phyloP scores from a whole-genome alignment of 1,140 invertebrate species.

The Drosophila pseudoananassae region DNA sequence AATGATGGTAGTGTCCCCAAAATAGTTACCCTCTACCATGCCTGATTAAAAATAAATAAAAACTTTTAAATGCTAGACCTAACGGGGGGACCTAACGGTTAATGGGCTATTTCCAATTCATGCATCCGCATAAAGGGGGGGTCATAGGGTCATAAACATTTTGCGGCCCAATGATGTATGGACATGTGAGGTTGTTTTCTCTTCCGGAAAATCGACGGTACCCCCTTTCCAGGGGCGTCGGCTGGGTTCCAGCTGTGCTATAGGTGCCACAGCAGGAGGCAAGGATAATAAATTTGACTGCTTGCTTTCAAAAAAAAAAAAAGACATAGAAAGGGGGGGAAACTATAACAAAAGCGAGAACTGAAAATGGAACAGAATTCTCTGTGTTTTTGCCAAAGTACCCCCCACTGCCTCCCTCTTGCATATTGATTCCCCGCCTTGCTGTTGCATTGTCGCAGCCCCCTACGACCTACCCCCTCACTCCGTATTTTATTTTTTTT shows the following conservation, averaged over 20 bases:
- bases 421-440: not conserved
- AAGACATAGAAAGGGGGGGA: not conserved
- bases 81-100: not conserved
- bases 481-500: not conserved
- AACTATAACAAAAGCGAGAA: constrained; percentile 40
- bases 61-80: no score
- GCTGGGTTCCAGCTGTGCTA: not conserved
- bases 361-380: constrained; percentile 34
- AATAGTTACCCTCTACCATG: no score
- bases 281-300: constrained; percentile 46
- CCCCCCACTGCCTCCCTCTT: not conserved
- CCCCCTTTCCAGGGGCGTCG: not conserved
- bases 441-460: constrained; percentile 42
- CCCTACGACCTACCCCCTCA: not conserved
- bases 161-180: constrained; percentile 77
- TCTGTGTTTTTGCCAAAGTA: constrained; percentile 5
- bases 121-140: no score
- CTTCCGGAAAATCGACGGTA: constrained; percentile 4
- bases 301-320: constrained; percentile 12
- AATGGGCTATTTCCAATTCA: constrained; percentile 52
- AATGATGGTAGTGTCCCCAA: no score
- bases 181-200: constrained; percentile 44
- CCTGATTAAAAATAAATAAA: constrained; percentile 55
- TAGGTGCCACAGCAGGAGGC: constrained; percentile 21
- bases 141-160: constrained; percentile 68